Conservation (phyloP, 2,113 vertebrate species). For the Pelecanus crispus region DNA sequence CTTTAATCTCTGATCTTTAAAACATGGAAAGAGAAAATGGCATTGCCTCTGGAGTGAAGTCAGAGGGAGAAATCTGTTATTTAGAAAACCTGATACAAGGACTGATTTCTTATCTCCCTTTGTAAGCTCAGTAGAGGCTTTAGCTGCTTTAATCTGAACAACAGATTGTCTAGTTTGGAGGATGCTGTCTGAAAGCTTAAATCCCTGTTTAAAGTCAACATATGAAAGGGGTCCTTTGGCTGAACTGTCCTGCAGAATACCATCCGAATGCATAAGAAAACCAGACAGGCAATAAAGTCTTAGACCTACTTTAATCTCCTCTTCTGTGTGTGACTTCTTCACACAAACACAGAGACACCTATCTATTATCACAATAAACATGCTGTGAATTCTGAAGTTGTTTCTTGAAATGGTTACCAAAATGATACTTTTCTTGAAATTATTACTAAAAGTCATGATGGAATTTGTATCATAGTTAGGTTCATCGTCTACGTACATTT, state of each 20-base stretch:
- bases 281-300: not conserved
- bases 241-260: not conserved
- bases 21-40: not conserved
- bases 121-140: not conserved
- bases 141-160: slow-evolving; percentile 19
- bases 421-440: not conserved
- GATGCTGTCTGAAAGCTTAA: not conserved
- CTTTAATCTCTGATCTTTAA: not conserved
- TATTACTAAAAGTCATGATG: not conserved
- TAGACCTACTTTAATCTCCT: not conserved
- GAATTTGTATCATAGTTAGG: not conserved
- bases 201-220: not conserved
- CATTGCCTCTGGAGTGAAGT: not conserved
- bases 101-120: slow-evolving; percentile 40
- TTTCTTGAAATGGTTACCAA: not conserved
- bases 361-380: not conserved
- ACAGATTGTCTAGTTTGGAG: not conserved
- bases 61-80: not conserved
- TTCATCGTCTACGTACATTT: not conserved
- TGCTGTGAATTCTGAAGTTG: not conserved
- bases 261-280: not conserved
- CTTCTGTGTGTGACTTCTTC: not conserved
- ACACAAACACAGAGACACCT: not conserved
- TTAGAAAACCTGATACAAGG: slow-evolving; percentile 17
- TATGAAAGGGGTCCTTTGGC: not conserved